Percentiles rank a stretch among this genome's conserved stretches.
phyloP scores from a whole-genome alignment of 2,888 invertebrate genomes.

The Papilio protenor region DNA sequence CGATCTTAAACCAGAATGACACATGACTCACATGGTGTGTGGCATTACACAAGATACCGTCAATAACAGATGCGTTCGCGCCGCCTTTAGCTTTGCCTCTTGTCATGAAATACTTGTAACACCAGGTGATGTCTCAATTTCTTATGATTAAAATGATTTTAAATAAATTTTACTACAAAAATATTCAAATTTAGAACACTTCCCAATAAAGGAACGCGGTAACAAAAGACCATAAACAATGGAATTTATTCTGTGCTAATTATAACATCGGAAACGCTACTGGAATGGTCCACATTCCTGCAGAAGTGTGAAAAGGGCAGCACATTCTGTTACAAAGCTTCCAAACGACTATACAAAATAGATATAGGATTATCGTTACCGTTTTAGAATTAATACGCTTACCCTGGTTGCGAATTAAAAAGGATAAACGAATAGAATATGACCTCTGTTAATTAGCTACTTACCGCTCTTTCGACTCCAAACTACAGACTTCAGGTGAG shows the following conservation, averaged over 20 bases:
- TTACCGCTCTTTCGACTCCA: too few relatives aligned
- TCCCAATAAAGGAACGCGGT: not conserved
- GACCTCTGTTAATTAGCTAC: too few relatives aligned
- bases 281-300: slow-evolving; percentile 1
- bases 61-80: slow-evolving; percentile 4
- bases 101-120: not conserved
- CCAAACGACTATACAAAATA: not conserved
- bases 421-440: too few relatives aligned
- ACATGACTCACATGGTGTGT: not conserved
- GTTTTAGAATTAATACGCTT: not conserved
- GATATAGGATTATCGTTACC: not conserved
- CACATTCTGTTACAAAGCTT: not conserved
- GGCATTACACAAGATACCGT: slow-evolving; percentile 13
- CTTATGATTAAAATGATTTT: not conserved
- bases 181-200: not conserved
- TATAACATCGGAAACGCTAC: not conserved
- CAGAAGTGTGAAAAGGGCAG: not conserved
- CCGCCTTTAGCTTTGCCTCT: not conserved
- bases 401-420: not conserved
- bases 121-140: slow-evolving; percentile 7
- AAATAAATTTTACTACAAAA: not conserved
- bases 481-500: too few relatives aligned
- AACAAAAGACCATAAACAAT: not conserved
- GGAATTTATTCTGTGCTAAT: slow-evolving; percentile 5
- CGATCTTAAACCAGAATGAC: slow-evolving; percentile 1